Percentiles rank a stretch among this genome's conserved stretches.
Conservation (phyloP, 2,888 invertebrate species). For the Thereva unica region DNA sequence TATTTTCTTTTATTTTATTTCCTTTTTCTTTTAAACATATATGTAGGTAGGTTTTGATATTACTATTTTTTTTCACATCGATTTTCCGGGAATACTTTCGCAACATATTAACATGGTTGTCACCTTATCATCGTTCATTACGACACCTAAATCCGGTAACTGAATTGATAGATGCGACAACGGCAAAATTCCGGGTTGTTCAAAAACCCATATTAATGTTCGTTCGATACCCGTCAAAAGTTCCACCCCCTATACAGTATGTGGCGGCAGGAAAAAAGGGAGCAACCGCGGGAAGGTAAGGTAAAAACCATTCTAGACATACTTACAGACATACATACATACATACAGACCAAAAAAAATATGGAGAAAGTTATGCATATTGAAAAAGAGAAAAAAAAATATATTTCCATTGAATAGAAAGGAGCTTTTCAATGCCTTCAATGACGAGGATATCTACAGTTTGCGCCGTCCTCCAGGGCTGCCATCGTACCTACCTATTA, state of each 20-base stretch:
- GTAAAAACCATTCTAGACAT: too few species aligned
- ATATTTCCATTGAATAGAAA: too few species aligned
- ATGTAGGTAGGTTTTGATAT: not conserved
- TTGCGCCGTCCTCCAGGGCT: too few species aligned
- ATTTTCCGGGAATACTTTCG: conserved; percentile 11
- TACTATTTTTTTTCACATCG: conserved; percentile 5
- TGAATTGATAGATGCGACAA: conserved; percentile 29
- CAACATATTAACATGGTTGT: conserved; percentile 22
- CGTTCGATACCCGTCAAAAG: conserved; percentile 21
- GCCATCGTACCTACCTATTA: conserved; percentile 14
- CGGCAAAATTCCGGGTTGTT: conserved; percentile 13
- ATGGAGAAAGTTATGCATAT: conserved; percentile 26
- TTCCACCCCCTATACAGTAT: not conserved
- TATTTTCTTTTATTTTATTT: too few species aligned
- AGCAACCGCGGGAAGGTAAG: too few species aligned
- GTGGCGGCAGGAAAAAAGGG: conserved; percentile 7
- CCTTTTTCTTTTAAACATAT: too few species aligned
- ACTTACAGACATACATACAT: conserved; percentile 18
- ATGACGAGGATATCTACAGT: too few species aligned
- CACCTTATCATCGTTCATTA: conserved; percentile 33
- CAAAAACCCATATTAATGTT: conserved; percentile 29
- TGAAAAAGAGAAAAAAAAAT: conserved; percentile 22
- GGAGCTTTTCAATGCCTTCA: too few species aligned
- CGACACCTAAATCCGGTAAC: conserved; percentile 34
- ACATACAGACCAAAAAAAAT: conserved; percentile 20